Base-by-base conservation (phyloP, 2,113 vertebrate genomes). In the Hippocampus comes region DNA sequence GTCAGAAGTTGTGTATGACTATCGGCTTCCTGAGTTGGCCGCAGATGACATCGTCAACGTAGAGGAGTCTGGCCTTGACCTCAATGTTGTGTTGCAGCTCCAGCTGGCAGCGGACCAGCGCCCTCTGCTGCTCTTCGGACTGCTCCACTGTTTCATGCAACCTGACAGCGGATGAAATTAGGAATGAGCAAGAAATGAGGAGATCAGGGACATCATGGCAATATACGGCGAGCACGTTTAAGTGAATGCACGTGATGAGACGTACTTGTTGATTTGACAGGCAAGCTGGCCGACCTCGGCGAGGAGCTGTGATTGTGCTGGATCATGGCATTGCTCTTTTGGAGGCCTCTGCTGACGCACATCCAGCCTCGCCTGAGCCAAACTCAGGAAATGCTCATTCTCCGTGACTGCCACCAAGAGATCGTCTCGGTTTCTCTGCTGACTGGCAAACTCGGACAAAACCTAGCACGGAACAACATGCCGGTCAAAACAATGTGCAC, bases 21-120 rank as follows among this genome's bases (percentile, higher is more conserved):
- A 96, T 72, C 66, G 94, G 85, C 79, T 94, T 92, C 75, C 93
- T 90, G 88, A 94, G 89, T 82, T 92, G 93, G 81, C 81, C 71
- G 64, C 96, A 98, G 65, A 95, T 84, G 73, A 97, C 95, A 72
- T 98, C 94, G 0, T 98, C 96, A 2, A 97, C 93, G 70, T 97
- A 98, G 46, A 99, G 74, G 0, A 94, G 91, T 72, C 89, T 92
- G 68, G 92, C 86, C 73, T 97, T 97, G 30, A 93, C 78, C 48
- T 92, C 84, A 49, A 98, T 94, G 82, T 93, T 92, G 63, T 96
- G 93, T 88, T 97, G 93, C 83, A 98, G 89, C 27, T 90, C 86
- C 20, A 96, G 86, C 82, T 96, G 95, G 21, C 75, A 90, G 43
- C 89, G 74, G 17, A 80, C 77, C 75, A 99, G 89, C 0, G 86